Base-by-base conservation (phyloP, 2,797 vertebrate species). In the Nannoperca australis region DNA sequence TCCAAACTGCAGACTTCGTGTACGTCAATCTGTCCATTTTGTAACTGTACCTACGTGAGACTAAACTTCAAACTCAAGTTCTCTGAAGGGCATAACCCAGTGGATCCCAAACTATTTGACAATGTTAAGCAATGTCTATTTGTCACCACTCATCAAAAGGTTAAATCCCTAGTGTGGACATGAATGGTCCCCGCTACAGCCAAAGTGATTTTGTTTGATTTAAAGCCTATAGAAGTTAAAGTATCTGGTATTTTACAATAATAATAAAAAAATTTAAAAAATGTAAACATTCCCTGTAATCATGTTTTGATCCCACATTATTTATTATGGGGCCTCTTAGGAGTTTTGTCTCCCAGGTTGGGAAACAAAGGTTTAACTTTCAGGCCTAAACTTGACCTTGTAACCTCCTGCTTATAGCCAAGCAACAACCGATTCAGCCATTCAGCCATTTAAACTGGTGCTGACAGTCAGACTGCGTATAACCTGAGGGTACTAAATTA, bases 401-500 rank as follows among this genome's bases (percentile, higher is more conserved):
- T n/a, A 61, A 49, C 47, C 61, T n/a, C n/a, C n/a, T n/a, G 11
- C 20, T 27, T 11, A 9, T 5, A 55, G 61, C 34, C 32, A 50
- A 22, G 14, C 24, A 49, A 27, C 45, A 32, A n/a, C 20, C 2
- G 12, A 34, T 0, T 36, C 3, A 30, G 24, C 24, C 24, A 27
- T 27, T 27, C 14, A 32, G 3, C 13, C 24, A 44, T 30, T 7
- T 22, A 63, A 54, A 5, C 45, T 64, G 5, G 44, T 4, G 17
- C 13, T 68, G 36, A 63, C 20, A 73, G 6, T 32, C n/a, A 73
- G 12, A n/a, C 10, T 32, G 54, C 5, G 47, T 71, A 54, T 65
- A 45, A 14, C 13, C 2, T 7, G 2, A n/a, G 32, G 1, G 2
- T 32, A 22, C 34, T 66, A 13, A 44, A 47, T 22, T 5, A 49